phyloP scores from a whole-genome alignment of 2,888 invertebrate genomes.

The Eilema sororculum region DNA sequence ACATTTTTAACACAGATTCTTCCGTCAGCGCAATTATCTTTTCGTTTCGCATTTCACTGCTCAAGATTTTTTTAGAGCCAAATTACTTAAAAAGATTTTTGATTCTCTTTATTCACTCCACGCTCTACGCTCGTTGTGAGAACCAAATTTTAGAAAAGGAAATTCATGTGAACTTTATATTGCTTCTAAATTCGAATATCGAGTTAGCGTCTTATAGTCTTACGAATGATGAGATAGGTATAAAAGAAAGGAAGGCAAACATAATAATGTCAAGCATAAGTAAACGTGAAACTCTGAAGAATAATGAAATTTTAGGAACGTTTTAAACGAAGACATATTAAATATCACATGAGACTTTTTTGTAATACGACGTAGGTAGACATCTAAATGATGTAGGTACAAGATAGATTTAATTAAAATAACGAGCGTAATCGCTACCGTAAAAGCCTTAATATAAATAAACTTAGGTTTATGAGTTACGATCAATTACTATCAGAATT shows the following conservation, averaged over 20 bases:
- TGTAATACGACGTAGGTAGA: neutral
- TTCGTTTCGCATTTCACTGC: constrained; percentile 41
- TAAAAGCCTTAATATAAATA: too few relatives aligned
- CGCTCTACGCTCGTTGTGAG: constrained; percentile 27
- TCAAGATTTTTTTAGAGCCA: constrained; percentile 33
- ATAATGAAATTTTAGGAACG: neutral
- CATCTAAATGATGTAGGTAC: too few relatives aligned
- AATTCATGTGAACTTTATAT: constrained; percentile 18
- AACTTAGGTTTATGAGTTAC: too few relatives aligned
- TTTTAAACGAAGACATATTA: neutral
- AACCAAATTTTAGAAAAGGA: constrained; percentile 20
- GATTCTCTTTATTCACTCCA: constrained; percentile 27
- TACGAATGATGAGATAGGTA: neutral
- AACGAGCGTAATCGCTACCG: neutral
- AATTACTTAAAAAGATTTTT: constrained; percentile 29
- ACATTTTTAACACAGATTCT: constrained; percentile 26
- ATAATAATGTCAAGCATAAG: neutral
- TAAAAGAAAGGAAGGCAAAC: neutral
- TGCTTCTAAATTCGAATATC: neutral
- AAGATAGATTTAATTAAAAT: neutral
- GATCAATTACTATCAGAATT: too few relatives aligned
- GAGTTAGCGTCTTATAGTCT: neutral
- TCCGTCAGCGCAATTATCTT: constrained; percentile 23
- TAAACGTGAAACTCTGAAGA: neutral
- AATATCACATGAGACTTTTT: neutral